Evolutionary conservation across 64 coral and sea anemone genomes (phyloP).

Genomic region (Pocillopora verrucosa): DNA sequence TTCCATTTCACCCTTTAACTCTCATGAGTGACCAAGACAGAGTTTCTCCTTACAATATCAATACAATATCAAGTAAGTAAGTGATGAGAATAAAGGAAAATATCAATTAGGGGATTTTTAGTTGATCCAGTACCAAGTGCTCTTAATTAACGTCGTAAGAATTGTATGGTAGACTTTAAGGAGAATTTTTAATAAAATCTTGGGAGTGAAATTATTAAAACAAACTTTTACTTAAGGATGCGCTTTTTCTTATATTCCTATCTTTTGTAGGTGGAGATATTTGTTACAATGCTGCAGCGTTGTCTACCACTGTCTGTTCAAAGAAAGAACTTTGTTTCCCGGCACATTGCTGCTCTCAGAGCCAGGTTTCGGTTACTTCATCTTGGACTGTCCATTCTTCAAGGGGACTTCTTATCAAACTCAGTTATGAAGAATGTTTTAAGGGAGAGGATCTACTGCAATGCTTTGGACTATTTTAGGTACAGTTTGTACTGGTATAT

Average conservation of each 20-base stretch:
- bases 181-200: neutral
- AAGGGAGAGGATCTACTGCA: conserved; percentile 91
- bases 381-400: conserved; percentile 86
- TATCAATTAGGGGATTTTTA: too few species aligned
- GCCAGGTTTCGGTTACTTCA: conserved; percentile 79
- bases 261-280: conserved; percentile 75
- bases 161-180: too few species aligned
- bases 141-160: too few species aligned
- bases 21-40: too few species aligned
- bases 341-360: conserved; percentile 76
- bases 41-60: too few species aligned
- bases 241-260: neutral
- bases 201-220: neutral
- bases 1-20: too few species aligned
- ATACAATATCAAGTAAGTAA: too few species aligned
- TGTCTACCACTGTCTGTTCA: conserved; percentile 73
- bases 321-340: conserved; percentile 67
- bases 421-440: conserved; percentile 90
- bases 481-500: neutral
- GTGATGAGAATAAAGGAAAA: too few species aligned
- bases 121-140: too few species aligned
- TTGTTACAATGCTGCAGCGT: conserved; percentile 80
- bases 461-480: conserved; percentile 96
- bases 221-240: neutral
- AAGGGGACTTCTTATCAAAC: conserved; percentile 80